A percentile compares a stretch with the other conserved stretches of the same genome.
phyloP scores from a whole-genome alignment of 1,140 invertebrate species.

The Trichonephila clavata region DNA sequence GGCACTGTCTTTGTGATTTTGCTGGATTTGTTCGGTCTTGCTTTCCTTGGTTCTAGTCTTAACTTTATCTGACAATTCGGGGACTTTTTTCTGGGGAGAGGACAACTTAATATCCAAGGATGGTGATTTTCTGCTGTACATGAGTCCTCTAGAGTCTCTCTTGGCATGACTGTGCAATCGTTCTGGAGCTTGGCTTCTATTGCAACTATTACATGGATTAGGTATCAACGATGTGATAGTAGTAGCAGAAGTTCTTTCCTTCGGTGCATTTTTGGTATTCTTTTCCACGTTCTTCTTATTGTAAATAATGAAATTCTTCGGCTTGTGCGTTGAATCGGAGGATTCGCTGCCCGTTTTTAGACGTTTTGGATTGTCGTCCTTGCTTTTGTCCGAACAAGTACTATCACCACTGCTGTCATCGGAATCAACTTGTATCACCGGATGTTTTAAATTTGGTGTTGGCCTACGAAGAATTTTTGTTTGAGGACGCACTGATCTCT shows the following conservation, averaged over 20 bases:
- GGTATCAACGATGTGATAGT: constrained; percentile 79
- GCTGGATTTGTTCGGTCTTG: background rate
- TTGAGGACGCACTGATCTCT: constrained; percentile 70
- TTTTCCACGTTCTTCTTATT: constrained; percentile 73
- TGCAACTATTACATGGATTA: constrained; percentile 84
- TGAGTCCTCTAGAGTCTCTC: constrained; percentile 66
- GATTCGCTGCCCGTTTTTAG: constrained; percentile 46
- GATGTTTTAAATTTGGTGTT: constrained; percentile 77
- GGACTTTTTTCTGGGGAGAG: constrained; percentile 24
- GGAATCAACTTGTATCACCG: constrained; percentile 74
- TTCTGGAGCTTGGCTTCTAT: constrained; percentile 83
- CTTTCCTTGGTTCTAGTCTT: background rate
- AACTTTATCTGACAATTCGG: background rate
- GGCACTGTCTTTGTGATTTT: background rate
- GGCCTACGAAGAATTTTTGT: constrained; percentile 77
- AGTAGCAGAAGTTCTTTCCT: constrained; percentile 51
- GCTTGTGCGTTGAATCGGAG: constrained; percentile 20
- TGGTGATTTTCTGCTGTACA: constrained; percentile 58
- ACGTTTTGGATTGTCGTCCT: constrained; percentile 69
- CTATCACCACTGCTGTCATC: constrained; percentile 71
- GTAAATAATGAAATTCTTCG: constrained; percentile 65
- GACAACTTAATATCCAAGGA: constrained; percentile 52
- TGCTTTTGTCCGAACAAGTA: constrained; percentile 50
- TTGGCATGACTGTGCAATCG: constrained; percentile 85
- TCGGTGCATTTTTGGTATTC: constrained; percentile 50